phyloP scores from a whole-genome alignment of 2,888 invertebrate species.

The Chrysolina oricalcia region DNA sequence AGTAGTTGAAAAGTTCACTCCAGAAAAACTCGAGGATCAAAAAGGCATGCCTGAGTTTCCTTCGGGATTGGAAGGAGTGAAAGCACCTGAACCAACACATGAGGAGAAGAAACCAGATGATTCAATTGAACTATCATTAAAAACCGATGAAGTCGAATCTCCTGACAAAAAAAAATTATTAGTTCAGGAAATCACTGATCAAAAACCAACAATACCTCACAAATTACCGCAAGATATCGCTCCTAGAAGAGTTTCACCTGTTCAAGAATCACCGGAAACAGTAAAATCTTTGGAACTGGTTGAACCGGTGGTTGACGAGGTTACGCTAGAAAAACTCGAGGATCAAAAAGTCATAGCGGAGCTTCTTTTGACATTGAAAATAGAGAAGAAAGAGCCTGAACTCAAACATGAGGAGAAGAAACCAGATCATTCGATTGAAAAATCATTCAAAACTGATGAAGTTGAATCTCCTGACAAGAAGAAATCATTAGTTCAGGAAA shows the following conservation, averaged over 20 bases:
- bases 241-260: too few species aligned
- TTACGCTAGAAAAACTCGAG: too few species aligned
- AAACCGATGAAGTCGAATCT: not conserved
- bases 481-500: not conserved
- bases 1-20: not conserved
- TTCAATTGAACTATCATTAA: too few species aligned
- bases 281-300: too few species aligned
- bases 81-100: not conserved
- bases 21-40: slow-evolving; percentile 3
- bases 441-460: not conserved
- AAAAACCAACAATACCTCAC: too few species aligned
- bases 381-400: too few species aligned
- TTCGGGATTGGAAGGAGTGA: not conserved
- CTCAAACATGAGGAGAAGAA: too few species aligned
- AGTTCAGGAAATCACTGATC: not conserved
- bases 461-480: not conserved
- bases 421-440: not conserved
- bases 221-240: too few species aligned
- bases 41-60: not conserved
- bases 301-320: too few species aligned
- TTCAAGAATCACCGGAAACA: too few species aligned
- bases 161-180: not conserved
- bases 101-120: not conserved
- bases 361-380: too few species aligned
- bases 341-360: too few species aligned